phyloP scores from a whole-genome alignment of 23 tunicate genomes.

The Corella eumyota region DNA sequence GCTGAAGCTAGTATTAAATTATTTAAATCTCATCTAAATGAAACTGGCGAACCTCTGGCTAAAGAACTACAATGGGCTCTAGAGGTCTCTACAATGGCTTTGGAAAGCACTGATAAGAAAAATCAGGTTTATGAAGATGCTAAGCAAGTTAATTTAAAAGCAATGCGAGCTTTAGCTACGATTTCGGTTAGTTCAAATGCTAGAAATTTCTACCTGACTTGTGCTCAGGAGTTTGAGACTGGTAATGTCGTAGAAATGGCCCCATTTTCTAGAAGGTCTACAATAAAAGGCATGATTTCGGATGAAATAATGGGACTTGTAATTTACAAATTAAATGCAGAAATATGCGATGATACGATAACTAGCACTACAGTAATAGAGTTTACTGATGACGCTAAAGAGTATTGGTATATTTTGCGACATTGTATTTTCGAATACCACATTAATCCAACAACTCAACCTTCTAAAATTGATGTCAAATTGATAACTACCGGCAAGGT shows the following conservation, averaged over 20 bases:
- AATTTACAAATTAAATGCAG: constrained; percentile 32
- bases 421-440: constrained; percentile 30
- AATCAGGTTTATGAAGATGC: constrained; percentile 19
- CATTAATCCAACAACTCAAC: neutral
- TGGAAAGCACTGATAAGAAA: constrained; percentile 3
- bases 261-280: neutral
- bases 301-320: constrained; percentile 13
- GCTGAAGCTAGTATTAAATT: constrained; percentile 17
- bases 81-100: constrained; percentile 28
- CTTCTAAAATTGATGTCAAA: constrained; percentile 15
- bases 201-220: constrained; percentile 61
- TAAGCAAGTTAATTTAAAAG: constrained; percentile 4
- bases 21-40: constrained; percentile 5
- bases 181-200: constrained; percentile 33
- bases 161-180: constrained; percentile 17
- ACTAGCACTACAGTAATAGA: constrained; percentile 5
- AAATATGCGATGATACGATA: constrained; percentile 16
- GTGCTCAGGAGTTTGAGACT: constrained; percentile 24
- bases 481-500: constrained; percentile 5
- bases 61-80: constrained; percentile 74
- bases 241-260: constrained; percentile 1
- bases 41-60: constrained; percentile 11
- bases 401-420: constrained; percentile 25
- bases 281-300: neutral
- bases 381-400: constrained; percentile 15